A percentile compares a stretch with the other conserved stretches of the same genome.
These are phyloP conservation scores for Steinernema hermaphroditum DNA, from an alignment of 2,888 invertebrate species.

Conservation along the genomic window DNA sequence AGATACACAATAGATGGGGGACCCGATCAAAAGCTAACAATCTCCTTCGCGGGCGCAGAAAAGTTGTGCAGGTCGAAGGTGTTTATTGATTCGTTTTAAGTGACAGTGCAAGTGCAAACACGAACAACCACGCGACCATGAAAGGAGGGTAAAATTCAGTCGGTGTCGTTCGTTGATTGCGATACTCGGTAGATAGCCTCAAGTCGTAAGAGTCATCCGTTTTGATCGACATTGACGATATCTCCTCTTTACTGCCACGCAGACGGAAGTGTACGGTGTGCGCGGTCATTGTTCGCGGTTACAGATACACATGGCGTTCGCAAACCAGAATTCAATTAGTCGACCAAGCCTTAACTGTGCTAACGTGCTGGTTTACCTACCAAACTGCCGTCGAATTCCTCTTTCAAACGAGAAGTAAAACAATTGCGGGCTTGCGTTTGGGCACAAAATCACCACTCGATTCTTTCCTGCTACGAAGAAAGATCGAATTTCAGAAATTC, in stretches of 20 bases:
- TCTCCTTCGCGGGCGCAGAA: neutral
- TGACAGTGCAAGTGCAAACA: slow-evolving; percentile 28
- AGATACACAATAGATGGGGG: neutral
- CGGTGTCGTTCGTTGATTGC: neutral
- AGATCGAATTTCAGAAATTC: slow-evolving; percentile 16
- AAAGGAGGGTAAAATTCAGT: slow-evolving; percentile 7
- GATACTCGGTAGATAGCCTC: neutral
- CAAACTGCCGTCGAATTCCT: too few species aligned
- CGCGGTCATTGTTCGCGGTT: slow-evolving; percentile 6
- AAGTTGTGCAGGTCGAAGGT: neutral
- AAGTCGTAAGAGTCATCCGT: neutral
- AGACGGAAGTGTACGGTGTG: slow-evolving; percentile 3
- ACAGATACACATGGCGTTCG: slow-evolving; percentile 10
- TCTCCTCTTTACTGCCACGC: slow-evolving; percentile 5
- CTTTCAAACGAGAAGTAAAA: too few species aligned
- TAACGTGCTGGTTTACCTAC: too few species aligned
- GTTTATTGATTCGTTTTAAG: slow-evolving; percentile 26
- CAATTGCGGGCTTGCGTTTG: too few species aligned
- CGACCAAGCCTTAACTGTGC: neutral
- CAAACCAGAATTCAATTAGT: slow-evolving; percentile 23
- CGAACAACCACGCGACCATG: neutral
- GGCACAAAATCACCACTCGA: too few species aligned
- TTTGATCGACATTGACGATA: neutral
- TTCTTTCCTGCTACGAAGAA: neutral
- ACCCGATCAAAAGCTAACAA: too few species aligned